These are phyloP conservation scores for Lepidurus apus DNA, from an alignment of 1,140 invertebrate genomes.

Conservation along the genomic window DNA sequence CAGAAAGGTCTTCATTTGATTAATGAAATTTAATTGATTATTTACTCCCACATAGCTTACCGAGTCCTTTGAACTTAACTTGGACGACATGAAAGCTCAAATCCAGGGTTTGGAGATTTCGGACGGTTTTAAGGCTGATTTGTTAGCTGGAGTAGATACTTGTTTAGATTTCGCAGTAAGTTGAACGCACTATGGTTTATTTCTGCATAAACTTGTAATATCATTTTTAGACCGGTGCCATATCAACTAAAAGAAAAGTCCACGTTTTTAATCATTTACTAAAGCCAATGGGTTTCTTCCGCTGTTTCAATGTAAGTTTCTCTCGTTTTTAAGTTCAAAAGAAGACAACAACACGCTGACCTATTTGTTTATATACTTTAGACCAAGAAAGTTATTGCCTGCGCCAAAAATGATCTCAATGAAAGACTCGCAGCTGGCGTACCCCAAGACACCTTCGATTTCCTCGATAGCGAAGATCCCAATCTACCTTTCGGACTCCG, in stretches of 20 bases:
- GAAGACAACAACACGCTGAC: not conserved
- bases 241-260: not conserved
- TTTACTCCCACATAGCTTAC: not conserved
- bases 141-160: not conserved
- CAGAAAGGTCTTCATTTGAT: not conserved
- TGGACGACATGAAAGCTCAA: not conserved
- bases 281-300: conserved; percentile 5
- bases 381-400: not conserved
- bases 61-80: not conserved
- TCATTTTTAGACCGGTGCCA: not conserved
- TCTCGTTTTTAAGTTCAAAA: not conserved
- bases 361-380: not conserved
- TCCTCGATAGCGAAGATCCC: not conserved
- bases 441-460: not conserved
- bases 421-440: not conserved
- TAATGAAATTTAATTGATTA: not conserved
- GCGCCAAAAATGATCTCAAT: not conserved
- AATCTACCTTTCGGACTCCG: not conserved
- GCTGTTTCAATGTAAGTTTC: conserved; percentile 2
- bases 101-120: not conserved
- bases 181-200: not conserved
- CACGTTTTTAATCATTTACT: not conserved
- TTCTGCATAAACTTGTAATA: not conserved
- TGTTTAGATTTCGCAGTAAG: not conserved
- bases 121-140: not conserved